phyloP scores from a whole-genome alignment of 1,140 invertebrate species.

The Camponotus vicinus region DNA sequence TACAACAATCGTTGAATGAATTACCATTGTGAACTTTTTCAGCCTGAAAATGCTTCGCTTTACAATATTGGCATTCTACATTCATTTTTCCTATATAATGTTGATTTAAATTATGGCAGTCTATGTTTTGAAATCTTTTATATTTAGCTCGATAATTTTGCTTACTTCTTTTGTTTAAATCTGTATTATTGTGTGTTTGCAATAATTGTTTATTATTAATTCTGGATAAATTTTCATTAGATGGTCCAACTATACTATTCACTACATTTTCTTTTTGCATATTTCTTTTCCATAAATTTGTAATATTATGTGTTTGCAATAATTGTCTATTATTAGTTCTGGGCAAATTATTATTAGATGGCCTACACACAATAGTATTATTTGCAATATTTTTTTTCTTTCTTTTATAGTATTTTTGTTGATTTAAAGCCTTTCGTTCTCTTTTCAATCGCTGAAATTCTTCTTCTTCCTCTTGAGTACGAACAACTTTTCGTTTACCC shows the following conservation, averaged over 20 bases:
- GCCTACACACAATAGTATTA: no score
- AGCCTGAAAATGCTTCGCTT: not conserved
- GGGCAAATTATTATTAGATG: no score
- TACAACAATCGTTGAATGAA: not conserved
- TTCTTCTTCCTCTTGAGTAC: not conserved
- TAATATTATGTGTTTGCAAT: no score
- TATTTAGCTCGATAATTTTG: not conserved
- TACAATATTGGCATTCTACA: not conserved
- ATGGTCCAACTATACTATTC: not conserved
- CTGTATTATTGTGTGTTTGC: no score
- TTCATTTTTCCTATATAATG: constrained; percentile 1
- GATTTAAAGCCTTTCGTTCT: not conserved
- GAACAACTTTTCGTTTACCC: not conserved
- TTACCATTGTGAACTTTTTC: not conserved
- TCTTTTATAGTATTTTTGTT: not conserved
- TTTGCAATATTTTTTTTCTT: not conserved
- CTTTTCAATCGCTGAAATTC: constrained; percentile 6
- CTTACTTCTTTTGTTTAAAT: no score
- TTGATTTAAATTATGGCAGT: no score
- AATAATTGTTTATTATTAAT: no score
- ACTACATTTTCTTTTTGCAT: not conserved
- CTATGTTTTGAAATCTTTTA: not conserved
- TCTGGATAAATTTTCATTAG: not conserved
- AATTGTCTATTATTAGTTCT: no score
- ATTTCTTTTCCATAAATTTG: no score